A percentile compares a stretch with the other conserved stretches of the same genome.
Evolutionary conservation across 2,797 vertebrate genomes (phyloP).

Genomic region (Acrocephalus scirpaceus): DNA sequence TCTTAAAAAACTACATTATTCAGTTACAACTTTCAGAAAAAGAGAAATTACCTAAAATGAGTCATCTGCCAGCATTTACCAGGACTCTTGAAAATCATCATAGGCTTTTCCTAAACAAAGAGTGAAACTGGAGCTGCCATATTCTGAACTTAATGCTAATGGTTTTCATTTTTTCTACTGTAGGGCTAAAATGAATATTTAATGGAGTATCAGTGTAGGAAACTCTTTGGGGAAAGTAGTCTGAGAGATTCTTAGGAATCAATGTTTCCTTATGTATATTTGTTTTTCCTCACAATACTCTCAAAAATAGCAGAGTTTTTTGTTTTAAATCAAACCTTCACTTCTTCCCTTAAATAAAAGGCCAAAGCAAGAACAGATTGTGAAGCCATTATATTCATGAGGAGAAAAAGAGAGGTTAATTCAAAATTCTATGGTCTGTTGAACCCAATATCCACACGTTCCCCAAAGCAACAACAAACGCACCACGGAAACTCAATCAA

Average conservation of each 20-base stretch:
- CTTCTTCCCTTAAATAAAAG: constrained; percentile 23
- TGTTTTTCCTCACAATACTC: not conserved
- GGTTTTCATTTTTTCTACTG: constrained; percentile 9
- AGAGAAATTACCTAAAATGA: not conserved
- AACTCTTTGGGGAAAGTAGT: constrained; percentile 1
- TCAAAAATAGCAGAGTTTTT: not conserved
- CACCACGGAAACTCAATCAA: constrained; percentile 75
- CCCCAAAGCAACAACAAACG: constrained; percentile 75
- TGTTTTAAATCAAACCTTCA: not conserved
- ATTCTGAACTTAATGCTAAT: constrained; percentile 4
- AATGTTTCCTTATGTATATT: not conserved
- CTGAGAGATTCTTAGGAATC: constrained; percentile 17
- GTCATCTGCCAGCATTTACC: not conserved
- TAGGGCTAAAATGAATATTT: constrained; percentile 5
- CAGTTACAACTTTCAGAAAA: not conserved
- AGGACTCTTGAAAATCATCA: not conserved
- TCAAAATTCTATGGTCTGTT: constrained; percentile 72
- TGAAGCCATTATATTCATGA: constrained; percentile 55
- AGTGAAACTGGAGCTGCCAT: not conserved
- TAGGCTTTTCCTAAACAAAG: not conserved
- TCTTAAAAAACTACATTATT: not conserved
- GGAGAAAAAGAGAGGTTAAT: constrained; percentile 73
- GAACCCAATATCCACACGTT: constrained; percentile 70
- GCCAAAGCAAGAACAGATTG: constrained; percentile 51
- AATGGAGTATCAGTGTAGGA: not conserved